Base-by-base conservation (phyloP, 2,888 invertebrate genomes). In the Brachylomia viminalis region DNA sequence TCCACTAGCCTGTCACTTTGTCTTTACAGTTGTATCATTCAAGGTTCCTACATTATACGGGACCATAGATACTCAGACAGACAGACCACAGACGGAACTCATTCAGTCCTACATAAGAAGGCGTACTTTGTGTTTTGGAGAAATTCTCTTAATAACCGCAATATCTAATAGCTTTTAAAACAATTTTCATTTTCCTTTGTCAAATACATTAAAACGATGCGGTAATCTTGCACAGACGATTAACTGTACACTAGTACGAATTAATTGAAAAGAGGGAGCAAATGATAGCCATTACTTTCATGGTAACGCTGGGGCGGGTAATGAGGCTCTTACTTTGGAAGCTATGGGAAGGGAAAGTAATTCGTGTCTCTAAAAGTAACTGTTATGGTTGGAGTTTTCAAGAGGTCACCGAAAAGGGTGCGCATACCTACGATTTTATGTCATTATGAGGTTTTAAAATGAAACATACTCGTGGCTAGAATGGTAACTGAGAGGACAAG, bases 221-320 rank as follows among this genome's bases (percentile, higher is more conserved):
- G 38, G n/a, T 27, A 47, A 45, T 54, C 20, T 59, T 42, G n/a
- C n/a, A 27, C 52, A 42, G 33, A 27, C 72, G 58, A 84, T 84
- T 84, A 80, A 69, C 66, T 75, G 23, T 23, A n/a, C n/a, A n/a
- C n/a, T n/a, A 17, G 15, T 30, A 27, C 45, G 30, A 38, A 47
- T 58, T 81, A 79, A 81, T 81, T 83, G 74, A 66, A 73, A 61
- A 83, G 56, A 69, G 81, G 56, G 61, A 30, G 68, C 23, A 23
- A 79, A 81, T 79, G 61, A 47, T 33, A 5, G 30, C 45, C 66
- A 74, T 81, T 81, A 81, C 61, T 58, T 69, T 17, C 52, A 58
- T n/a, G 58, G 66, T 15, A 54, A 33, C 13, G 38, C 56, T n/a
- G 54, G 54, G 47, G 27, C 2, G 17, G 56, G 30, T 59, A 56